Conservation (phyloP, 2,888 invertebrate species). For the Leptodirus hochenwartii region DNA sequence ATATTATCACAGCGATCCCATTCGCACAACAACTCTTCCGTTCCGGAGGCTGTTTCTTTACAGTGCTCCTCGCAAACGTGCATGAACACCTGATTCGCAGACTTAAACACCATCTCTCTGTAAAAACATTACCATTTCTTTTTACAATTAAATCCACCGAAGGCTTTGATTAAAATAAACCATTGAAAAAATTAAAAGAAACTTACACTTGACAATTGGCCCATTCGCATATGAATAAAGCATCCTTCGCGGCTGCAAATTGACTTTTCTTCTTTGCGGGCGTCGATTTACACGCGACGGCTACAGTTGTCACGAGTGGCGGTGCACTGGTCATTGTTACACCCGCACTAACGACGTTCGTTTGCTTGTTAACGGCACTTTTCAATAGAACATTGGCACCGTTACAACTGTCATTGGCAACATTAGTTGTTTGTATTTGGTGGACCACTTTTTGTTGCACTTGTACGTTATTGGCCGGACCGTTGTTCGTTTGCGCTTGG, state of each 20-base stretch:
- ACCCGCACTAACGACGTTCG: constrained; percentile 1
- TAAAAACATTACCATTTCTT: constrained; percentile 11
- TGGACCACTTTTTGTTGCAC: not conserved
- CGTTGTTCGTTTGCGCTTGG: not conserved
- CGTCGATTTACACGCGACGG: too few species aligned
- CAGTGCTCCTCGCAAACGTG: constrained; percentile 79
- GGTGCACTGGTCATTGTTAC: constrained; percentile 4
- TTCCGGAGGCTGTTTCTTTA: constrained; percentile 40
- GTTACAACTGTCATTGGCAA: not conserved
- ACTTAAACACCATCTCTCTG: constrained; percentile 45
- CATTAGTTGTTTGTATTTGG: too few species aligned
- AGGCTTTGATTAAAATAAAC: not conserved
- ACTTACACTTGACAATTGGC: constrained; percentile 60
- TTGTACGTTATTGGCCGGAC: not conserved
- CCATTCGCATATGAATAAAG: constrained; percentile 81
- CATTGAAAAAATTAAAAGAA: constrained; percentile 6
- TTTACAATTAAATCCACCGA: constrained; percentile 2
- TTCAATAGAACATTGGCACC: constrained; percentile 1
- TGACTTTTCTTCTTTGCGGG: constrained; percentile 6
- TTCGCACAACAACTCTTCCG: constrained; percentile 62
- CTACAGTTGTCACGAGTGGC: too few species aligned
- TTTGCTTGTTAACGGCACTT: not conserved
- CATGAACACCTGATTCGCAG: constrained; percentile 62
- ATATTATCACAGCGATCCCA: constrained; percentile 87
- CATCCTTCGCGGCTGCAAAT: constrained; percentile 21